Evolutionary conservation across 2,888 invertebrate genomes (phyloP).

Genomic region (Plagodis dolabraria): DNA sequence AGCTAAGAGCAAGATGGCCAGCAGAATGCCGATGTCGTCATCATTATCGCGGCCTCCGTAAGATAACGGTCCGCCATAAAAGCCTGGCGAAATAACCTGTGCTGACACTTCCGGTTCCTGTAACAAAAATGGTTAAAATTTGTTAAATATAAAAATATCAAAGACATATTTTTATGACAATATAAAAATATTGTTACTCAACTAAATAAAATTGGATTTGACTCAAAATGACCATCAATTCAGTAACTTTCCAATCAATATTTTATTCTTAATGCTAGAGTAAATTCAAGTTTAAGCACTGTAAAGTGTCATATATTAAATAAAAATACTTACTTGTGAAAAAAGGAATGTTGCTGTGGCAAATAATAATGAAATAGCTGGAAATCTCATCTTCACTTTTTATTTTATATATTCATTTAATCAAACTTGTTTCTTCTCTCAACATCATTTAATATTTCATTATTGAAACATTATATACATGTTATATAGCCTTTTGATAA

Average conservation of each 20-base stretch:
- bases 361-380: slow-evolving; percentile 16
- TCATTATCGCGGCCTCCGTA: slow-evolving; percentile 38
- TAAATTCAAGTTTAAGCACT: too few relatives aligned
- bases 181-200: too few relatives aligned
- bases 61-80: slow-evolving; percentile 47
- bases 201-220: too few relatives aligned
- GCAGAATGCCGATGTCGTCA: slow-evolving; percentile 62
- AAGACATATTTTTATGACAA: too few relatives aligned
- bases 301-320: too few relatives aligned
- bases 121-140: slow-evolving; percentile 10
- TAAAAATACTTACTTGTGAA: slow-evolving; percentile 24
- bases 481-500: slow-evolving; percentile 20
- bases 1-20: slow-evolving; percentile 60
- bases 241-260: not conserved
- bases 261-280: not conserved
- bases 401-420: slow-evolving; percentile 2
- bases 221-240: too few relatives aligned
- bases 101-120: slow-evolving; percentile 49
- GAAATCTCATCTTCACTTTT: slow-evolving; percentile 25
- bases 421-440: slow-evolving; percentile 2
- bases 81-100: slow-evolving; percentile 39
- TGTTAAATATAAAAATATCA: not conserved
- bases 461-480: slow-evolving; percentile 8
- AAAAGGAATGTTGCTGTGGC: slow-evolving; percentile 16
- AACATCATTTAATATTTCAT: slow-evolving; percentile 6